Base-by-base conservation (phyloP, 2,113 vertebrate genomes). In the Scomber scombrus region DNA sequence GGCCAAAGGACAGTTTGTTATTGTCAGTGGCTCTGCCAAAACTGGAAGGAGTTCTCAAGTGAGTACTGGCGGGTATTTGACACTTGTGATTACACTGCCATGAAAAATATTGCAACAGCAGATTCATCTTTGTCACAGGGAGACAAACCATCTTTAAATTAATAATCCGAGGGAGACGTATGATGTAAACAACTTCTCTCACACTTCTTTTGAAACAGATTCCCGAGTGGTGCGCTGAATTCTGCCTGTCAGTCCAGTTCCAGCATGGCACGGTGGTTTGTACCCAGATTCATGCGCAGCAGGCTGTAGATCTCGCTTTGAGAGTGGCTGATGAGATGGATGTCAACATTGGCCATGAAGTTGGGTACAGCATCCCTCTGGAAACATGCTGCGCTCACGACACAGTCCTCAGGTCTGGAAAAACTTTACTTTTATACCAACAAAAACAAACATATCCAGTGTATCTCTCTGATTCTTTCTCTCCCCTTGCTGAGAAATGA, bases 1-100 rank as follows among this genome's bases (percentile, higher is more conserved):
- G 82, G 91, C 94, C 63, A 95, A 91, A 10, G 92, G 91, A 74
- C 96, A 95, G 74, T 90, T 97, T 43, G 93, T 97, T 73, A 86
- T 95, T 43, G 87, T 98, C 49, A 95, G 95, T 3, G 97, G 96
- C 34, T 95, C 96, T 13, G 94, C 95, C 3, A 96, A 93, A 83
- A 96, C 94, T 18, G 97, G 97, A 61, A 97, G 96, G 92, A 98
- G 97, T 86, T 96, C 97, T 71, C 97, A 97, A 95, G 97, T 98
- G 80, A 93, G 96, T 90, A 70, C 21, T 40, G 29, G 23, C n/a
- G 4, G 26, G 5, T 14, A 47, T 73, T 52, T 62, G 52, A 63
- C 52, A 75, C 2, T 78, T 55, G 2, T 14, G 1, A 54, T 63
- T 60, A 26, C 34, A 64, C 9, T 43, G n/a, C 34, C 15, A 40